Percentiles rank a stretch among this genome's conserved stretches.
phyloP scores from a whole-genome alignment of 2,888 invertebrate species.

The Linyphia triangularis region DNA sequence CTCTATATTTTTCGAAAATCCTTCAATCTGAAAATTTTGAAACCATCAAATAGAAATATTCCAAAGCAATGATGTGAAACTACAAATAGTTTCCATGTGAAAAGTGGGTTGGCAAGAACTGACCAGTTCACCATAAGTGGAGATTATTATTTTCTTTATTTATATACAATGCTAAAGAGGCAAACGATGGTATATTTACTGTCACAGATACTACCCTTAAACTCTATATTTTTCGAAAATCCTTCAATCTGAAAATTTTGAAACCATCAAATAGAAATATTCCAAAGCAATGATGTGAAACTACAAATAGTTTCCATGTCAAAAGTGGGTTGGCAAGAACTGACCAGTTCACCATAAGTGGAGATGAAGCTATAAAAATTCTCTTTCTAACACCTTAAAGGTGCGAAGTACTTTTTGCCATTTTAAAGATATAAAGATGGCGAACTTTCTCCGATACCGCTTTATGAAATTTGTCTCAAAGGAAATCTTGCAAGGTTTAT shows the following conservation, averaged over 20 bases:
- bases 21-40: background rate
- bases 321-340: slow-evolving; percentile 4
- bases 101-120: slow-evolving; percentile 12
- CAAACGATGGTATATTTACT: too few relatives aligned
- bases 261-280: slow-evolving; percentile 24
- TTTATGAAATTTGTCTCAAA: slow-evolving; percentile 71
- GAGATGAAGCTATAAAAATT: slow-evolving; percentile 39
- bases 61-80: slow-evolving; percentile 16
- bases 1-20: too few relatives aligned
- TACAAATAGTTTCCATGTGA: slow-evolving; percentile 13
- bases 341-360: background rate
- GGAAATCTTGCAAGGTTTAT: slow-evolving; percentile 69
- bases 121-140: background rate
- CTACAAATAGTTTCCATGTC: slow-evolving; percentile 12
- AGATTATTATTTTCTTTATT: too few relatives aligned
- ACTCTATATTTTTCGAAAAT: too few relatives aligned
- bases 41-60: slow-evolving; percentile 24
- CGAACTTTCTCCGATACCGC: slow-evolving; percentile 42
- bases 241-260: background rate
- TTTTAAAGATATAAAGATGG: slow-evolving; percentile 42
- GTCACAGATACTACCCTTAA: too few relatives aligned
- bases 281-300: slow-evolving; percentile 17
- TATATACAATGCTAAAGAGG: too few relatives aligned
- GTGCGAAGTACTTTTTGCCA: slow-evolving; percentile 16
- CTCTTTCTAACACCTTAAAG: slow-evolving; percentile 30